Base-by-base conservation (phyloP, 2,797 vertebrate genomes). In the Oreochromis mossambicus region DNA sequence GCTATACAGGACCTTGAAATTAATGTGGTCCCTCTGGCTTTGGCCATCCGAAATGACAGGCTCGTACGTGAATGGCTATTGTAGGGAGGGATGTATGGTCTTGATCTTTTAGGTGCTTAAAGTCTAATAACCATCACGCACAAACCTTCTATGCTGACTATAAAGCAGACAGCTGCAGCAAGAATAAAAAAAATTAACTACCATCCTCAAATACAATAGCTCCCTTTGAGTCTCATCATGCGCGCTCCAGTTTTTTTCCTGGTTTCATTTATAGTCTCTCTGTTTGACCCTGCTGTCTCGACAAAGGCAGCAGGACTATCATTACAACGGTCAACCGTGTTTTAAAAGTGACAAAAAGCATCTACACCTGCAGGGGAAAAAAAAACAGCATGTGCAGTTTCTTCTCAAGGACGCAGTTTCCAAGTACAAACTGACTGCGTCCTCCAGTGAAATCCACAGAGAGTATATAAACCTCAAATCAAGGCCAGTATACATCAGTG, bases 41-140 rank as follows among this genome's bases (percentile, higher is more conserved):
- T 92, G 87, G 81, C 90, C 88, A 89, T 93, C 91, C 95, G 89
- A 94, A 95, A 93, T 86, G 88, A 88, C 79, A 63, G 88, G 81
- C 92, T 92, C 90, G 86, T 83, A 82, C 83, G 83, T 95, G 93
- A 96, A 95, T 91, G 83, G 90, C 92, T 46, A 88, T 92, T 94
- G 89, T 87, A 81, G 81, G 55, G 85, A 76, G 77, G 86, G 86
- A 80, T 87, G 90, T 87, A 91, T 78, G 83, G 89, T 83, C 94
- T 92, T 95, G 94, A 95, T 96, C 93, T 95, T 96, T 94, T 89
- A 92, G 94, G 93, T 96, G 92, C 94, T 96, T 96, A 94, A 96
- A 94, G 88, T 95, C 93, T 95, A 96, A 96, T 96, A 94, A 95
- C 93, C 93, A 91, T 93, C 92, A 54, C 84, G 66, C 83, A 86